A percentile compares a stretch with the other conserved stretches of the same genome.
phyloP scores from a whole-genome alignment of 2,113 vertebrate genomes.

The Microtus richardsoni region DNA sequence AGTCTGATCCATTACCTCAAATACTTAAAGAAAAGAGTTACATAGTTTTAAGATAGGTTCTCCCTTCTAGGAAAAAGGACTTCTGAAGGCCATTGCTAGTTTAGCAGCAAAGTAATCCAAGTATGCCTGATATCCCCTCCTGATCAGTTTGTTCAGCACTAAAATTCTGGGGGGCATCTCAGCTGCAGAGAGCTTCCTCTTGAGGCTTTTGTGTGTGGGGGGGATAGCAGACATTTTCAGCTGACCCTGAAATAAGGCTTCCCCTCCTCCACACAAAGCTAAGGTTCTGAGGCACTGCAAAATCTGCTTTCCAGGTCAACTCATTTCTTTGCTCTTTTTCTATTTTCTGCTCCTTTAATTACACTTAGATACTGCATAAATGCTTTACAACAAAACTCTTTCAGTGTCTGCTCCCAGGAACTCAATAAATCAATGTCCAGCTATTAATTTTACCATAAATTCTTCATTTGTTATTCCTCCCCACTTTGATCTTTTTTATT shows the following conservation, averaged over 20 bases:
- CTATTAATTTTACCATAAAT: background rate
- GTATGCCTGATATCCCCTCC: background rate
- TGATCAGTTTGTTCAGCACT: background rate
- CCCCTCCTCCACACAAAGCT: fast-evolving
- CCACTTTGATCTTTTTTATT: background rate
- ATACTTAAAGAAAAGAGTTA: background rate
- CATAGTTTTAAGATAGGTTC: background rate
- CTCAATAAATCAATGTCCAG: background rate
- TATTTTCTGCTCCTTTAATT: background rate
- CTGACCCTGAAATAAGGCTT: background rate
- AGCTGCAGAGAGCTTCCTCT: background rate
- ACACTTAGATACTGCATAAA: background rate
- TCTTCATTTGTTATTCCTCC: background rate
- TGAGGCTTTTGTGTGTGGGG: too few relatives aligned
- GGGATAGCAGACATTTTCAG: background rate
- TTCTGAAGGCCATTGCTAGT: background rate
- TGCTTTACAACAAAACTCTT: background rate
- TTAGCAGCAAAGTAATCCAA: background rate
- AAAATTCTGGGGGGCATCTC: background rate
- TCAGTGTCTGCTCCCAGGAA: background rate
- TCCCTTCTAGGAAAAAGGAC: background rate
- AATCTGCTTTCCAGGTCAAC: background rate
- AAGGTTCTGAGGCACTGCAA: too few relatives aligned
- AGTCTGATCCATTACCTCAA: background rate
- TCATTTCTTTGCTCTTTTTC: background rate